phyloP scores from a whole-genome alignment of 2,797 vertebrate species.

The Oreonectes daqikongensis region DNA sequence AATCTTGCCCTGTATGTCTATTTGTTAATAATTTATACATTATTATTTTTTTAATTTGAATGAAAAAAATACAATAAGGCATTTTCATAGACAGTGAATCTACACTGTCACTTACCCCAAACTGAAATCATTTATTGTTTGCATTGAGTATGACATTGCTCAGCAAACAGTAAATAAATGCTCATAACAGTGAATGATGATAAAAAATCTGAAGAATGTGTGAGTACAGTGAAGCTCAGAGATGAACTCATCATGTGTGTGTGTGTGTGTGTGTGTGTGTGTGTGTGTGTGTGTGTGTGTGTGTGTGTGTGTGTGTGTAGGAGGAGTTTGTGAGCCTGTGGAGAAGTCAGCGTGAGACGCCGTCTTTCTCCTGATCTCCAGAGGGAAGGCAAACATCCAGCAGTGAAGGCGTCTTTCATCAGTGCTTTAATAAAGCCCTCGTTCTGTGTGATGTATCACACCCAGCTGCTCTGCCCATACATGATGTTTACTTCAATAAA shows the following conservation, averaged over 20 bases:
- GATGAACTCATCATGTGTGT: neutral
- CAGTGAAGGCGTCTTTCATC: conserved; percentile 60
- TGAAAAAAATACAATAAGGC: too few relatives aligned
- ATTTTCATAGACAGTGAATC: too few relatives aligned
- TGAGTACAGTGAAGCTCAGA: neutral
- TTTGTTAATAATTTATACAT: too few relatives aligned
- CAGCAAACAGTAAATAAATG: too few relatives aligned
- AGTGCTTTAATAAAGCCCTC: conserved; percentile 66
- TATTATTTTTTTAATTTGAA: too few relatives aligned
- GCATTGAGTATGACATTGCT: too few relatives aligned
- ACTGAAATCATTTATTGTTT: too few relatives aligned
- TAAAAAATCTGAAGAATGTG: neutral
- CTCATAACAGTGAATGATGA: neutral
- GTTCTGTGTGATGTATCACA: conserved; percentile 67
- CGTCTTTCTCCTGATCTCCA: conserved; percentile 39
- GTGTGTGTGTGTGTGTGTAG: neutral
- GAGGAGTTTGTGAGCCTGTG: conserved; percentile 15
- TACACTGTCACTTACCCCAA: too few relatives aligned
- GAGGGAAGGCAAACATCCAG: conserved; percentile 48
- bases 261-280: neutral
- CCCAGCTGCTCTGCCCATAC: conserved; percentile 68
- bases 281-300: neutral
- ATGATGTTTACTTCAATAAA: conserved; percentile 67
- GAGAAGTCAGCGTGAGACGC: neutral
- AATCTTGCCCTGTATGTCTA: too few relatives aligned